Base-by-base conservation (phyloP, 2,113 vertebrate species). In the Bubo blakistoni region DNA sequence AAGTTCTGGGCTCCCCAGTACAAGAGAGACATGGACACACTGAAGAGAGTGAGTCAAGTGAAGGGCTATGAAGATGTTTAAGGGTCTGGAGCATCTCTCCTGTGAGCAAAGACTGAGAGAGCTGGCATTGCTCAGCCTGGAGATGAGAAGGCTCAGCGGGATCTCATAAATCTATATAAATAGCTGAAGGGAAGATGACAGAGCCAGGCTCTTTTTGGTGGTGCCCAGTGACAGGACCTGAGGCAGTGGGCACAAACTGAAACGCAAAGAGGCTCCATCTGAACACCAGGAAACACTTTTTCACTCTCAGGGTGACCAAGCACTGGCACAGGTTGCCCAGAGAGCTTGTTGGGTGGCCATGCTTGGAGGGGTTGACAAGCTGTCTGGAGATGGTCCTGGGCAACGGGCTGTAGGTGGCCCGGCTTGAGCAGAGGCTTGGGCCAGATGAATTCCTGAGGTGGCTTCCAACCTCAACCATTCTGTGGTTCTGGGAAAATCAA, bases 41-140 rank as follows among this genome's bases (percentile, higher is more conserved):
- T 46, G 34, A 42, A 83, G 9, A 69, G 17, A 54, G 8, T 22
- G 17, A 54, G 6, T 22, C 14, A 4, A 1, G 2, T 1, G 3
- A 83, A 91, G 54, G 20, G 36, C 17, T 14, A 44, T 2, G 0
- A 26, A 58, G 44, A 69, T 42, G 34, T 13, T 44, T 19, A 66
- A 77, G 16, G 16, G 25, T 47, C 49, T 22, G 11, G 16, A 88
- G 19, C 16, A 30, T 19, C 34, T 29, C 10, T 42, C n/a, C 51
- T 55, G 6, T 20, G 16, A 47, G 24, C 30, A 80, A 46, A 49
- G 67, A 20, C 30, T 38, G 24, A 62, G 29, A 91, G 9, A 67
- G n/a, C 20, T 67, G 7, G 51, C 34, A 58, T 29, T 65, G 44
- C 36, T 63, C 22, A 54, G 18, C 22, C 49, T 59, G 51, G 38